These are phyloP conservation scores for Gerris buenoi DNA, from an alignment of 1,140 invertebrate genomes.

Conservation along the genomic window DNA sequence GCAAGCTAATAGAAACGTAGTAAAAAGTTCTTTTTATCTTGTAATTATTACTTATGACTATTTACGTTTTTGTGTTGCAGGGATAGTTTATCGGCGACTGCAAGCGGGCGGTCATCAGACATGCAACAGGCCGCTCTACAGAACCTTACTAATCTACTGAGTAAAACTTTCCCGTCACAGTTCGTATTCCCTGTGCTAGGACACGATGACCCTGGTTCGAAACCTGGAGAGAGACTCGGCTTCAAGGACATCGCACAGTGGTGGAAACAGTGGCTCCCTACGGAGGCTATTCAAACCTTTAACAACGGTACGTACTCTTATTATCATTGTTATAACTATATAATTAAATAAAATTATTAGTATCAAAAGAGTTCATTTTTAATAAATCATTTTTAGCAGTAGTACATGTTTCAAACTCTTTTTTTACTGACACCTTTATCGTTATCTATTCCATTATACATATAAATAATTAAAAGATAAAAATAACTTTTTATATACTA, in stretches of 20 bases:
- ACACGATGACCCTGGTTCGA: conserved; percentile 54
- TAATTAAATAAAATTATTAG: no score
- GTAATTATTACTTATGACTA: no score
- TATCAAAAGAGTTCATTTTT: no score
- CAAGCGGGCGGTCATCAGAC: conserved; percentile 40
- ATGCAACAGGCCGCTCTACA: conserved; percentile 49
- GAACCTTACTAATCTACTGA: conserved; percentile 59
- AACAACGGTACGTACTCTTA: conserved; percentile 43
- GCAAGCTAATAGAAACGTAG: no score
- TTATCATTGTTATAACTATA: no score
- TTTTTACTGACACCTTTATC: no score
- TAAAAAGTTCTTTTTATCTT: no score
- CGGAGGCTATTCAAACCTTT: conserved; percentile 60
- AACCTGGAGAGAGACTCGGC: conserved; percentile 21
- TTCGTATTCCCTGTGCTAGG: conserved; percentile 70
- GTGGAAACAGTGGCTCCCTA: conserved; percentile 66
- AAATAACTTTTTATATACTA: no score
- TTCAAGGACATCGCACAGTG: conserved; percentile 47
- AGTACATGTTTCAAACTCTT: no score
- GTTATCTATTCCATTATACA: no score
- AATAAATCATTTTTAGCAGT: no score
- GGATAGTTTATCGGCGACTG: conserved; percentile 44
- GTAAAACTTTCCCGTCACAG: conserved; percentile 58
- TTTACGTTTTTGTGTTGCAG: conserved; percentile 34
- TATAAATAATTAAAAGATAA: no score